These are phyloP conservation scores for Isaurus tuberculatus DNA, from an alignment of 92 coral and sea anemone genomes.

Conservation along the genomic window DNA sequence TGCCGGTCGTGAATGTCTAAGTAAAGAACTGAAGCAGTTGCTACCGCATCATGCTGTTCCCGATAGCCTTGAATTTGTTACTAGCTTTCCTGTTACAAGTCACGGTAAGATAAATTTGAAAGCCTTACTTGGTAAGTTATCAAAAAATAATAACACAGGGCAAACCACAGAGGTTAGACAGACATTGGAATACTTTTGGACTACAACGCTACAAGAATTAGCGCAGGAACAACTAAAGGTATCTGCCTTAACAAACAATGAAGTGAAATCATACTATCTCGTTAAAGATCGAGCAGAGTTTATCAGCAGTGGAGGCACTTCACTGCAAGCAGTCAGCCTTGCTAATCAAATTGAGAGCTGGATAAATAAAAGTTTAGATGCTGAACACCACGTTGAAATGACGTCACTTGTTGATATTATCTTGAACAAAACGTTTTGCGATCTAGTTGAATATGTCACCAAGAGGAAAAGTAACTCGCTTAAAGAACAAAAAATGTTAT, in stretches of 20 bases:
- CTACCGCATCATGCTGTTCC: slow-evolving; percentile 79
- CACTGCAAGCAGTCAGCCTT: slow-evolving; percentile 78
- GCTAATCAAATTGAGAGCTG: slow-evolving; percentile 78
- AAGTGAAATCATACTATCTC: neutral
- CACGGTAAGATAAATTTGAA: slow-evolving; percentile 88
- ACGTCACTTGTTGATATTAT: slow-evolving; percentile 77
- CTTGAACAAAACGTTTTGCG: slow-evolving; percentile 73
- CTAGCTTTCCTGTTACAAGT: slow-evolving; percentile 77
- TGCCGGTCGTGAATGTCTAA: neutral
- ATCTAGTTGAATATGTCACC: slow-evolving; percentile 70
- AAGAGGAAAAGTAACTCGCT: neutral
- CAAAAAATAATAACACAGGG: neutral
- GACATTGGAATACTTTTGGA: slow-evolving; percentile 53
- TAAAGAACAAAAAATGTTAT: neutral
- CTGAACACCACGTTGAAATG: slow-evolving; percentile 38
- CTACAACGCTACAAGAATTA: slow-evolving; percentile 9
- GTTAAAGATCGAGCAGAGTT: slow-evolving; percentile 67
- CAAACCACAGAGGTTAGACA: slow-evolving; percentile 36
- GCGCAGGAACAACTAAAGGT: neutral
- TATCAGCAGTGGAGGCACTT: slow-evolving; percentile 81
- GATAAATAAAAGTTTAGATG: slow-evolving; percentile 38
- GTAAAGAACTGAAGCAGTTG: slow-evolving; percentile 38
- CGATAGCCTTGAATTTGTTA: slow-evolving; percentile 72
- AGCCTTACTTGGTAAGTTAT: slow-evolving; percentile 45
- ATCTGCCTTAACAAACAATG: neutral